Base-by-base conservation (phyloP, 2,797 vertebrate genomes). In the Dipus sagitta region DNA sequence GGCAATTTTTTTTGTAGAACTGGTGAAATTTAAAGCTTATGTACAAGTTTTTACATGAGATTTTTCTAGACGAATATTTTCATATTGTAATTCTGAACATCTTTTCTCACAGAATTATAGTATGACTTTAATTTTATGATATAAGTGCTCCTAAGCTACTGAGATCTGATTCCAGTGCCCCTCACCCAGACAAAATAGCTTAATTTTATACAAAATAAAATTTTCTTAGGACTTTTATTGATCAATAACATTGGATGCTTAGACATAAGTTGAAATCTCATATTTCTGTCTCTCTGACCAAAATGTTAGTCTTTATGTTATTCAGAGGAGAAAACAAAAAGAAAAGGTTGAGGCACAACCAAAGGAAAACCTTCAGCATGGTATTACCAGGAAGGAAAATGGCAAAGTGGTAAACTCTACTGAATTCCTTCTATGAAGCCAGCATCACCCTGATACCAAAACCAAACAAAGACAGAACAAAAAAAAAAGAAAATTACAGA, bases 121-220 rank as follows among this genome's bases (percentile, higher is more conserved):
- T 88, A 32, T 52, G 67, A 54, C n/a, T 90, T 90, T 8, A 38
- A 9, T 92, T 79, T 70, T 80, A 7, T 72, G 52, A 54, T 86
- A 20, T 32, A 28, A 75, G 17, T 90, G 3, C n/a, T 14, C 75
- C 24, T 72, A 72, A 92, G 38, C 8, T 67, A 74, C 24, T 23
- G 30, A 75, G n/a, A 20, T 87, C 30, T 71, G 74, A 71, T 78
- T 26, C 30, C 23, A 62, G 76, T 60, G 2, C 42, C 65, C 42
- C 34, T 91, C 34, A 58, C 12, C 20, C 42, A 34, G 34, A 34
- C 30, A 85, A n/a, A 81, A 74, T 91, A 81, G 47, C 15, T 85
- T 84, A 64, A 79, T 92, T 92, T 92, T 93, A 12, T 47, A 21
- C 80, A 58, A 90, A 91, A 92, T 28, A 28, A 64, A 75, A 7